Base-by-base conservation (phyloP, 2,113 vertebrate species). In the Menura novaehollandiae region DNA sequence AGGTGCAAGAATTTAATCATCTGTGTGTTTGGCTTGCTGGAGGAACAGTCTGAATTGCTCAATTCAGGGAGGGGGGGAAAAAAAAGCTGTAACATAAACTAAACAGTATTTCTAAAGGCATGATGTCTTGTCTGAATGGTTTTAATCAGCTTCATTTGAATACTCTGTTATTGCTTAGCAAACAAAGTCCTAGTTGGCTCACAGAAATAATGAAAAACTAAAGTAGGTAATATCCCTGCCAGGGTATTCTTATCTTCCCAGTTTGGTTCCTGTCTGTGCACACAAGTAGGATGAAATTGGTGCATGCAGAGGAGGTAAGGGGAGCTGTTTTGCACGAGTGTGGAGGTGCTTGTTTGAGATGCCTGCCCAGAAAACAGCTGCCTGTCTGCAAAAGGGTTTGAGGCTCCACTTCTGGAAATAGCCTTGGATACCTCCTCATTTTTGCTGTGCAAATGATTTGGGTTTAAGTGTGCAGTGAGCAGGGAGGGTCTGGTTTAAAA, bases 81-180 rank as follows among this genome's bases (percentile, higher is more conserved):
- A 26, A 62, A 47, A 28, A 59, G 28, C 72, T 44, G 35, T 51
- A 84, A n/a, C 49, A 68, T 91, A 79, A 94, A 95, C 91, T 58
- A 82, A 96, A 85, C 74, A 10, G 15, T 75, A 28, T 81, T 92
- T 92, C 80, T 87, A 37, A 69, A 88, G 79, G 43, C 71, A 27
- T 47, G 21, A 67, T 63, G 60, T 60, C 75, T 89, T 79, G 55
- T 91, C 35, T 89, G 85, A 87, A 85, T 91, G 51, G 80, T 64
- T 96, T 92, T 96, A 96, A 89, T 96, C 69, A 64, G 69, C 52
- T 55, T 69, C 47, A 68, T 82, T 91, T 89, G 85, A 91, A 75
- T 75, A 39, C 64, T 89, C 46, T 87, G 52, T 75, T 47, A 72
- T 37, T 91, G 71, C 90, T 90, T 79, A 91, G 68, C 84, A 89